Conservation (phyloP, 2,797 vertebrate genomes). For the Eospalax fontanierii region DNA sequence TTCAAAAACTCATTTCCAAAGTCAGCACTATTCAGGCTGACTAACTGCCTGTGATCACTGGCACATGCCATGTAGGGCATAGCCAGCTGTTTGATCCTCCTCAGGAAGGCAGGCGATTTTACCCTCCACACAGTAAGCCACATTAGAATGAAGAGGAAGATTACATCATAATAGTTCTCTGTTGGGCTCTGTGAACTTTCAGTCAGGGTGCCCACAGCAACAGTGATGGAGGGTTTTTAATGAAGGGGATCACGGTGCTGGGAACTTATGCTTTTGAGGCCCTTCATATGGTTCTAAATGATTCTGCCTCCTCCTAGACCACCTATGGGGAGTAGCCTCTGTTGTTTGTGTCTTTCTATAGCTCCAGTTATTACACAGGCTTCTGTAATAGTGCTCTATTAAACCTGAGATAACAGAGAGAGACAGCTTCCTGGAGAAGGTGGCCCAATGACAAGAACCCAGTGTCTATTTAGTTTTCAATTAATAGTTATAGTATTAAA, state of each 20-base stretch:
- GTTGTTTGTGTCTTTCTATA: neutral
- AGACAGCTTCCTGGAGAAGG: neutral
- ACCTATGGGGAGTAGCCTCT: neutral
- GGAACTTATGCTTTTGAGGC: neutral
- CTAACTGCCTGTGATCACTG: neutral
- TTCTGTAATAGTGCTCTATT: neutral
- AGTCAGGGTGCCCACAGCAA: neutral
- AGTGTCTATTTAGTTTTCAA: too few relatives aligned
- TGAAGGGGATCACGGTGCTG: neutral
- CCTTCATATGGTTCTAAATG: neutral
- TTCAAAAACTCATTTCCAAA: neutral
- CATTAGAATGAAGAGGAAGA: neutral
- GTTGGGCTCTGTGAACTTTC: neutral
- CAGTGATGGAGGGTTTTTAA: neutral
- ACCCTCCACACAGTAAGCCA: neutral
- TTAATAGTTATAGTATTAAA: too few relatives aligned
- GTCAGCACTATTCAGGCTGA: neutral
- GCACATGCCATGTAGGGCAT: neutral
- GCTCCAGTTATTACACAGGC: neutral
- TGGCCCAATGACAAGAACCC: neutral
- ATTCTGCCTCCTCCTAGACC: neutral
- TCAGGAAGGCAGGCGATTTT: neutral
- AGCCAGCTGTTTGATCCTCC: neutral
- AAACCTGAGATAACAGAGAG: neutral
- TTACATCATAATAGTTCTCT: neutral